A percentile compares a stretch with the other conserved stretches of the same genome.
phyloP scores from a whole-genome alignment of 2,797 vertebrate species.

The Tympanoctomys barrerae region DNA sequence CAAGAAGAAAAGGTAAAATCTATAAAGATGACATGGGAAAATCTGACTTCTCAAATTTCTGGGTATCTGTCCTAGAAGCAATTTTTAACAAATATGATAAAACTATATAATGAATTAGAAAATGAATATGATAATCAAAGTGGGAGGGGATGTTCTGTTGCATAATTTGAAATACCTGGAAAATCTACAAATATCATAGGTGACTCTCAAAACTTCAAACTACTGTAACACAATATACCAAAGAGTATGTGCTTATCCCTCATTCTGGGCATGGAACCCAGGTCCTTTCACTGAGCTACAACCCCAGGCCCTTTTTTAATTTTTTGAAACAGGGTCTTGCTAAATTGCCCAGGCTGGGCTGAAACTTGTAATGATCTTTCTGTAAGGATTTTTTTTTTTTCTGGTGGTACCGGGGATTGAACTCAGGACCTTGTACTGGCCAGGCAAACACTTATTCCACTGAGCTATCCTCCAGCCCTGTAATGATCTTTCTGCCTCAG shows the following conservation, averaged over 20 bases:
- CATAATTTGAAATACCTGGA: conserved; percentile 45
- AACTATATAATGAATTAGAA: conserved; percentile 40
- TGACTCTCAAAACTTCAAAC: conserved; percentile 7
- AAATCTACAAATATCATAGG: background rate
- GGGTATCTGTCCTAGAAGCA: conserved; percentile 9
- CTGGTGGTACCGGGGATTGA: too few species aligned
- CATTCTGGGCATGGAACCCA: background rate
- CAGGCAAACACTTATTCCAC: too few species aligned
- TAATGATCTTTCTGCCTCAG: background rate
- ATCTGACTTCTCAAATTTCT: conserved; percentile 15
- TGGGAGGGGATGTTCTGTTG: background rate
- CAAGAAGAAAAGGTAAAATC: conserved; percentile 35
- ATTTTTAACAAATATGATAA: conserved; percentile 47
- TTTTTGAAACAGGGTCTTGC: background rate
- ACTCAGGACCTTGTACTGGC: too few species aligned
- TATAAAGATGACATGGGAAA: background rate
- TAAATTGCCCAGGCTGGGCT: background rate
- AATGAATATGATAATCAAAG: conserved; percentile 15
- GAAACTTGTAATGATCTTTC: background rate
- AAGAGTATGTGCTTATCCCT: background rate
- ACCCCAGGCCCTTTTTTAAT: background rate
- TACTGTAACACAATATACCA: background rate
- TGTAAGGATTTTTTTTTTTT: too few species aligned
- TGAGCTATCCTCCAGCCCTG: too few species aligned
- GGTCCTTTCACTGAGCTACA: background rate